phyloP scores from a whole-genome alignment of 1,140 invertebrate species.

The Arctopsyche grandis region DNA sequence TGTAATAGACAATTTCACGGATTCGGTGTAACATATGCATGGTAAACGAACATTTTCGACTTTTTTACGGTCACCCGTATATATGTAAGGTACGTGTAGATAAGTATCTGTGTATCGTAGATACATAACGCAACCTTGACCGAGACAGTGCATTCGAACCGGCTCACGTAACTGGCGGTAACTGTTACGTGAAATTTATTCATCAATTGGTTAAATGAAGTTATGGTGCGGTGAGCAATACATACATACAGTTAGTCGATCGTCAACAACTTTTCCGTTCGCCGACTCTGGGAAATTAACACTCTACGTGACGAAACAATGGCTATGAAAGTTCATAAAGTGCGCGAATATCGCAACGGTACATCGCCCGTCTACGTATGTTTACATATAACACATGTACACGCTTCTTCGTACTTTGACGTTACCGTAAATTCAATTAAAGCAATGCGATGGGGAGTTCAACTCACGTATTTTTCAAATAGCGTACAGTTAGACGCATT shows the following conservation, averaged over 20 bases:
- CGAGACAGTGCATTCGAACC: slow-evolving; percentile 18
- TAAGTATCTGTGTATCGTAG: neutral
- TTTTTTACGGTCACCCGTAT: too few relatives aligned
- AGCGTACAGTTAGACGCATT: too few relatives aligned
- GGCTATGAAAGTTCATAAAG: too few relatives aligned
- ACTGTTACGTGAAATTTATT: slow-evolving; percentile 52
- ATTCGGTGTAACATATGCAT: too few relatives aligned
- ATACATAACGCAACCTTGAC: slow-evolving; percentile 32
- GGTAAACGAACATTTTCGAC: too few relatives aligned
- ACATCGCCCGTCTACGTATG: neutral
- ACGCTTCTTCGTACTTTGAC: too few relatives aligned
- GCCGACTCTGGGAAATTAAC: neutral
- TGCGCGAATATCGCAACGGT: neutral
- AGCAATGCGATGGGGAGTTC: too few relatives aligned
- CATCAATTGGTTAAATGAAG: slow-evolving; percentile 40
- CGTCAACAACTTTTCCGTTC: neutral
- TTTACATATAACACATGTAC: neutral
- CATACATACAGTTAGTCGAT: slow-evolving; percentile 7
- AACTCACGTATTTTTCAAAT: too few relatives aligned
- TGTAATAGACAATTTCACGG: too few relatives aligned
- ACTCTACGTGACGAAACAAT: neutral
- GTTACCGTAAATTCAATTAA: too few relatives aligned
- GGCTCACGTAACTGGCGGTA: slow-evolving; percentile 44
- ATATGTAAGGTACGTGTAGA: neutral
- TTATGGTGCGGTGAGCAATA: too few relatives aligned